Percentiles rank a stretch among this genome's conserved stretches.
Conservation (phyloP, 2,113 vertebrate species). For the Puffinus mauretanicus region DNA sequence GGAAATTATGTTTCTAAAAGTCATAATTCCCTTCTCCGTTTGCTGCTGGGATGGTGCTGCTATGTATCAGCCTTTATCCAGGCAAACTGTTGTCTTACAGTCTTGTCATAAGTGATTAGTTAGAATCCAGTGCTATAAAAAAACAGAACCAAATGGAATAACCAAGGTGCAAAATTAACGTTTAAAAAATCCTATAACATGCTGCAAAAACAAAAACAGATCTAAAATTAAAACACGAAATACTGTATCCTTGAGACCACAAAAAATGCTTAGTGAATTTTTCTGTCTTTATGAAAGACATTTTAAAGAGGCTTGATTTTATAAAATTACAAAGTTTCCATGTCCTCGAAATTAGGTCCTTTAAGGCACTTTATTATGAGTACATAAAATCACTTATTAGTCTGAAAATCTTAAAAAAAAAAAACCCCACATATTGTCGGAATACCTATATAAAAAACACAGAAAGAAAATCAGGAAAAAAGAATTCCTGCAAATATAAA, state of each 20-base stretch:
- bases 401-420: neutral
- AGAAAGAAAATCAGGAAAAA: neutral
- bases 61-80: slow-evolving; percentile 31
- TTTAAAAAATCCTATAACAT: neutral
- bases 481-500: neutral
- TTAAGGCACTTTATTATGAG: neutral
- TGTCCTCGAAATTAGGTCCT: neutral
- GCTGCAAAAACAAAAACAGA: neutral
- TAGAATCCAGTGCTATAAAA: slow-evolving; percentile 27
- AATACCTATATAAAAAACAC: neutral
- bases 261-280: neutral
- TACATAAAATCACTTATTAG: neutral
- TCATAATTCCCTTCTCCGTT: neutral
- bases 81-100: slow-evolving; percentile 37
- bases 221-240: neutral
- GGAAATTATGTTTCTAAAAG: slow-evolving; percentile 27
- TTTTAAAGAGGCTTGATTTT: neutral
- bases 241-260: neutral
- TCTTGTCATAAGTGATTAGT: slow-evolving; percentile 55
- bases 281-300: neutral
- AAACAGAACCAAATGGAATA: neutral
- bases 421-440: neutral
- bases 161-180: slow-evolving; percentile 2
- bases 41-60: slow-evolving; percentile 1
- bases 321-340: neutral